Evolutionary conservation across 2,888 invertebrate species (phyloP).

Genomic region (Cyclophora albipunctata): DNA sequence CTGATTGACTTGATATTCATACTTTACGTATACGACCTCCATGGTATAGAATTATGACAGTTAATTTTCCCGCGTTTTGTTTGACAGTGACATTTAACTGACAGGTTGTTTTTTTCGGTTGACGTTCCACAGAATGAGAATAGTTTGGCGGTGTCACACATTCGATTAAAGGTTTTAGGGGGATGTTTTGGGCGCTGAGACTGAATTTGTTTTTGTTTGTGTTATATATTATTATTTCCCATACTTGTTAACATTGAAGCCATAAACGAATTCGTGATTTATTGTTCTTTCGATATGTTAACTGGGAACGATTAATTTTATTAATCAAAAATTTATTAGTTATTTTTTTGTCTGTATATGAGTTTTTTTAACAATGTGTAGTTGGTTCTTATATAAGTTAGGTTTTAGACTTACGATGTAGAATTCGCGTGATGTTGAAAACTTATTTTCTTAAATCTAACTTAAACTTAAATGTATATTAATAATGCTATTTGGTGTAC

Average conservation of each 20-base stretch:
- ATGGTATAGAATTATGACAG: neutral
- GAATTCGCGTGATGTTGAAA: conserved; percentile 51
- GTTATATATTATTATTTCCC: conserved; percentile 71
- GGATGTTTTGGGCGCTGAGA: conserved; percentile 70
- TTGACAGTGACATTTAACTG: neutral
- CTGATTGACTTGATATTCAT: neutral
- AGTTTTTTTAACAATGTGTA: conserved; percentile 66
- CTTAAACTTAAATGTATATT: conserved; percentile 59
- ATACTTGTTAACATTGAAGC: conserved; percentile 39
- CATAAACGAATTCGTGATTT: conserved; percentile 35
- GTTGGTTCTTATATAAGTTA: conserved; percentile 64
- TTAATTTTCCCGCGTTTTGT: neutral
- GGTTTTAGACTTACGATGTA: conserved; percentile 54
- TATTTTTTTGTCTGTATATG: conserved; percentile 72
- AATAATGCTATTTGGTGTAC: conserved; percentile 70
- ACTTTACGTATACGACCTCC: neutral
- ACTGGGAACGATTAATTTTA: conserved; percentile 46
- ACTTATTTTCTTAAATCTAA: conserved; percentile 59
- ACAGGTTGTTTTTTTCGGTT: neutral
- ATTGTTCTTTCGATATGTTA: conserved; percentile 35
- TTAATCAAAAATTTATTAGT: conserved; percentile 43
- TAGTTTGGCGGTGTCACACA: conserved; percentile 1
- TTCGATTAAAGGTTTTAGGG: conserved; percentile 41
- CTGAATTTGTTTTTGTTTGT: conserved; percentile 73
- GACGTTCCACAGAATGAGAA: no score